phyloP scores from a whole-genome alignment of 2,888 invertebrate species.

The Calameuta idolon region DNA sequence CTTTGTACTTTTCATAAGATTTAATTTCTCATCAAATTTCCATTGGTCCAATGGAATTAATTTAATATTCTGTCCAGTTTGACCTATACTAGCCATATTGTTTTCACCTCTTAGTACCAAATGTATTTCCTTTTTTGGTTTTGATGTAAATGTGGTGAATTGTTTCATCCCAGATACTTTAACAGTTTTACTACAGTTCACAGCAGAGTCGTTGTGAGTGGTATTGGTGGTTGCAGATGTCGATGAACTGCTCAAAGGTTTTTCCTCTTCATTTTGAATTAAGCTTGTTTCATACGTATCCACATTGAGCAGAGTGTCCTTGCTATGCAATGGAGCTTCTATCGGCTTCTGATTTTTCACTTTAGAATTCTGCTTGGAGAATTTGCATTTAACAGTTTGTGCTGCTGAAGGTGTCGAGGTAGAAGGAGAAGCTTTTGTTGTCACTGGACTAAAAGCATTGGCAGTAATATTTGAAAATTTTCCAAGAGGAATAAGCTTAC shows the following conservation, averaged over 20 bases:
- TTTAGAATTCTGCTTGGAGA: neutral
- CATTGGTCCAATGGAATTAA: slow-evolving; percentile 21
- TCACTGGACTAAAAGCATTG: slow-evolving; percentile 12
- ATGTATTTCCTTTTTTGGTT: slow-evolving; percentile 22
- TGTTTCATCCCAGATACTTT: neutral
- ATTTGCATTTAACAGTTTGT: slow-evolving; percentile 2
- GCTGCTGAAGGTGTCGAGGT: neutral
- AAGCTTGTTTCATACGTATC: neutral
- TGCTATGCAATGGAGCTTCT: neutral
- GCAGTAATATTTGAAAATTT: slow-evolving; percentile 16
- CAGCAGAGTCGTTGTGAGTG: too few relatives aligned
- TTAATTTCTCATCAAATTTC: slow-evolving; percentile 11
- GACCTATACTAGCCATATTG: slow-evolving; percentile 22
- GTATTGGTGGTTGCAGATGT: neutral
- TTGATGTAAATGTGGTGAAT: slow-evolving; percentile 1
- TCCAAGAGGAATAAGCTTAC: slow-evolving; percentile 20
- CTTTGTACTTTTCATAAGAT: neutral
- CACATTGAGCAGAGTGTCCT: neutral
- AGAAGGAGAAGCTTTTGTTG: neutral
- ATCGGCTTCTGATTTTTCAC: neutral
- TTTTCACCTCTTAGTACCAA: slow-evolving; percentile 15
- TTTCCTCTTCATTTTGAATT: neutral
- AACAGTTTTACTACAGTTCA: neutral
- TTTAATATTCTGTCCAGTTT: slow-evolving; percentile 21
- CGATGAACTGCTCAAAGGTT: neutral